phyloP scores from a whole-genome alignment of 2,888 invertebrate genomes.

The Xylophagus ater region DNA sequence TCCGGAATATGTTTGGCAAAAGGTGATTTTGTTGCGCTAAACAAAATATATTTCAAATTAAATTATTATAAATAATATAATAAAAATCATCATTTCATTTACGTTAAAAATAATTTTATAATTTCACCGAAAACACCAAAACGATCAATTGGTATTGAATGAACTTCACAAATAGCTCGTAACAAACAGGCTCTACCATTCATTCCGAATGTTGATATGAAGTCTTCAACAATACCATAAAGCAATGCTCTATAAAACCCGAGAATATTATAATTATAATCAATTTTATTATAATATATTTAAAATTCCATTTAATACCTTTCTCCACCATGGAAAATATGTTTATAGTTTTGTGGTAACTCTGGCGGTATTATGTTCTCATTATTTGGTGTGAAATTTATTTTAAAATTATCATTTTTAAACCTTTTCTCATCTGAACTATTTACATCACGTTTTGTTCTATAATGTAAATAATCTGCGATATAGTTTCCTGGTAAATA shows the following conservation, averaged over 20 bases:
- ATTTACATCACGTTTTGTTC: conserved; percentile 42
- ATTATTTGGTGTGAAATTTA: conserved; percentile 21
- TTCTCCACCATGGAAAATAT: conserved; percentile 70
- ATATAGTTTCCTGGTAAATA: conserved; percentile 52
- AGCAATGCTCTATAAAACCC: conserved; percentile 50
- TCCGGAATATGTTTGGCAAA: conserved; percentile 60
- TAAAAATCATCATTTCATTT: conserved; percentile 33
- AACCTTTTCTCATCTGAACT: conserved; percentile 20
- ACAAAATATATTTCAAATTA: conserved; percentile 10
- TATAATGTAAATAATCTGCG: conserved; percentile 53
- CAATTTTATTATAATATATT: conserved; percentile 6
- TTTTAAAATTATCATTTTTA: conserved; percentile 12
- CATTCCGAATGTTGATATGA: conserved; percentile 68
- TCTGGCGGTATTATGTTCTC: conserved; percentile 37
- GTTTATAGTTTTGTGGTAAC: conserved; percentile 38
- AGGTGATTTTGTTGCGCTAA: conserved; percentile 71
- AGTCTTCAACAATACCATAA: conserved; percentile 67
- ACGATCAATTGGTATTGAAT: conserved; percentile 63
- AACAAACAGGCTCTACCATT: conserved; percentile 72
- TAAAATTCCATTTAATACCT: conserved; percentile 35
- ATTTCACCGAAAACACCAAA: conserved; percentile 76
- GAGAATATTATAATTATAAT: neutral
- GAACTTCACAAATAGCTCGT: conserved; percentile 76
- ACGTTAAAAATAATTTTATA: conserved; percentile 74
- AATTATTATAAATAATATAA: neutral